Percentiles rank a stretch among this genome's conserved stretches.
phyloP scores from a whole-genome alignment of 1,140 invertebrate species.

The Hycleus cichorii region DNA sequence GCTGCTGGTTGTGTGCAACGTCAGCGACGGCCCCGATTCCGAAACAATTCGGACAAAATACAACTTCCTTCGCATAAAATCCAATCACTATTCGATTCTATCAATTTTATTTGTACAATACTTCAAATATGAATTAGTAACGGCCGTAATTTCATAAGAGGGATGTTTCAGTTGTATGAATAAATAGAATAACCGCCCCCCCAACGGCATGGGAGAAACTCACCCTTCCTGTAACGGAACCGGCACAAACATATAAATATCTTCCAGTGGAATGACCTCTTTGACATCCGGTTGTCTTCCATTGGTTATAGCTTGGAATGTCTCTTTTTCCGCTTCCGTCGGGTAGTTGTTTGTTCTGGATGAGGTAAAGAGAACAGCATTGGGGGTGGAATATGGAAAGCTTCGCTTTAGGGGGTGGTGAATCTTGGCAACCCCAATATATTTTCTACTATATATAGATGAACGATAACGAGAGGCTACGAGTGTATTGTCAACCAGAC shows the following conservation, averaged over 20 bases:
- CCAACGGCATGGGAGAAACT: constrained; percentile 25
- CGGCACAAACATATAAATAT: constrained; percentile 33
- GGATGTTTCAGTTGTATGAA: not conserved
- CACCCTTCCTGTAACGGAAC: constrained; percentile 21
- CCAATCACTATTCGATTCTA: too few relatives aligned
- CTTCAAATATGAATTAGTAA: too few relatives aligned
- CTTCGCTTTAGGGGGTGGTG: not conserved
- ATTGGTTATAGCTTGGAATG: constrained; percentile 15
- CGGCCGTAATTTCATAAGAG: not conserved
- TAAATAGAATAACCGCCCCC: constrained; percentile 20
- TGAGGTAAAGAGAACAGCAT: constrained; percentile 4
- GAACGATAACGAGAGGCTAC: constrained; percentile 29
- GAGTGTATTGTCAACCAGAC: constrained; percentile 24
- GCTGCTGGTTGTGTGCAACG: constrained; percentile 9
- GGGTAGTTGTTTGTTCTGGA: constrained; percentile 27
- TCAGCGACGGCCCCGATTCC: constrained; percentile 16
- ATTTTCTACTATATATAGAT: constrained; percentile 22
- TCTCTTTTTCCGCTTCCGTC: constrained; percentile 30
- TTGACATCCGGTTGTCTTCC: constrained; percentile 32
- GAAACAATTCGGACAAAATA: constrained; percentile 7
- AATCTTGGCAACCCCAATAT: constrained; percentile 16
- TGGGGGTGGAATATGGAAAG: constrained; percentile 2
- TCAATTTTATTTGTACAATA: too few relatives aligned
- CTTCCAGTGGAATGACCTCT: constrained; percentile 35
- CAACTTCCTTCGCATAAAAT: constrained; percentile 6